Base-by-base conservation (phyloP, 2,888 invertebrate genomes). In the Glyphotaelius pellucidus region DNA sequence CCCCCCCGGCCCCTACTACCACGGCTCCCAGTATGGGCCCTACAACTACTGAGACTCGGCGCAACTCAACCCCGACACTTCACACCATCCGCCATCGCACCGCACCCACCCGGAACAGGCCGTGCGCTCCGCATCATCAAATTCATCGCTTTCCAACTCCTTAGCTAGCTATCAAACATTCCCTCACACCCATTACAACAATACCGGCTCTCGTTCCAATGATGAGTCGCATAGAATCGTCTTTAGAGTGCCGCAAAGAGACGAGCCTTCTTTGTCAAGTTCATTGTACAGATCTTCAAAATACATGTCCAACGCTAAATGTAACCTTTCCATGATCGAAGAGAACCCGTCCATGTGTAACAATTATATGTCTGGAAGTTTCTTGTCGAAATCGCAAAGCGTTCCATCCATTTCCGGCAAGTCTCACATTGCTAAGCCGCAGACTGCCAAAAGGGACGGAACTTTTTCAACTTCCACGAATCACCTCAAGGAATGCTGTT, bases 11-110 rank as follows among this genome's bases (percentile, higher is more conserved):
- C 98, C 98, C 67, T 98, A 98, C 94, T 99, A 99, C 95, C 98
- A 98, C 95, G 98, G 98, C 94, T 98, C 98, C 90, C 98, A 98
- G 95, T 99, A 99, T 95, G 98, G 98, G 90, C 98, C 98, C 90
- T 99, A 99, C 96, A 98, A 98, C 96, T 99, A 99, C 96, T 99
- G 97, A 97, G 95, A 95, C 94, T 93, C 94, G 95, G 95, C 96
- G 96, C 96, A 96, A 96, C 95, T 95, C 93, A 94, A 95, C 95
- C 95, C 95, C 95, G 94, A 95, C 94, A 38, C 85, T n/a, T 31
- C 88, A 89, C 35, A 31, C 47, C 67, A 87, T 47, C 95, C 95
- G 95, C 94, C 95, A 94, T 94, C 90, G 30, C 90, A 83, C 80
- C 95, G 94, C 94, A 93, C 94, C 94, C 94, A 93, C 93, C 85